A percentile compares a stretch with the other conserved stretches of the same genome.
phyloP scores from a whole-genome alignment of 2,888 invertebrate species.

The Actias luna region DNA sequence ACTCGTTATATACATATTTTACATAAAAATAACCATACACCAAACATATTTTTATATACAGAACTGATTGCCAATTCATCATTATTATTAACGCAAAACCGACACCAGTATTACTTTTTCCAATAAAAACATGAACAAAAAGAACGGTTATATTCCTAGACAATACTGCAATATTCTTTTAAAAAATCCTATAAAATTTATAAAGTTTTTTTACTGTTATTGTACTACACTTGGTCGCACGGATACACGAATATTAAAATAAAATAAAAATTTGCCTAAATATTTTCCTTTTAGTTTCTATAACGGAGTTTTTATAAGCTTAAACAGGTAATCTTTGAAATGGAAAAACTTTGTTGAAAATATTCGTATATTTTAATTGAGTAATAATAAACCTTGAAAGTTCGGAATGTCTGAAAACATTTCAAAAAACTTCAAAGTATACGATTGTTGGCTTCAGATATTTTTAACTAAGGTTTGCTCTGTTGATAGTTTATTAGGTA shows the following conservation, averaged over 20 bases:
- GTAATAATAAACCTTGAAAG: neutral
- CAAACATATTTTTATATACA: neutral
- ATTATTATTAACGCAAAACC: neutral
- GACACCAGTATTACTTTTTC: neutral
- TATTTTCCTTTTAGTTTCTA: too few species aligned
- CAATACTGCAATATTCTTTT: too few species aligned
- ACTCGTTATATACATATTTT: neutral
- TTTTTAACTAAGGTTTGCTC: neutral
- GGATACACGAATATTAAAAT: too few species aligned
- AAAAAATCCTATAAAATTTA: neutral
- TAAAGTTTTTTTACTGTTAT: too few species aligned
- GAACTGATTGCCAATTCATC: neutral
- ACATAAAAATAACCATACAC: neutral
- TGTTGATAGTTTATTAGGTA: neutral
- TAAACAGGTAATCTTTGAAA: neutral
- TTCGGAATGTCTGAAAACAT: neutral
- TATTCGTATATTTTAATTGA: neutral
- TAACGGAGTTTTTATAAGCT: too few species aligned
- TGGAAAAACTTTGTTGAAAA: neutral
- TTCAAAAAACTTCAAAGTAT: neutral
- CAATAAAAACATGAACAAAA: neutral
- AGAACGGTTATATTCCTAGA: neutral
- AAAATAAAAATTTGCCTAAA: too few species aligned
- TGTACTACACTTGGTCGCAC: too few species aligned
- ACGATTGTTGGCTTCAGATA: neutral